These are phyloP conservation scores for Scolanthus callimorphus DNA, from an alignment of 92 coral and sea anemone species.

Conservation along the genomic window DNA sequence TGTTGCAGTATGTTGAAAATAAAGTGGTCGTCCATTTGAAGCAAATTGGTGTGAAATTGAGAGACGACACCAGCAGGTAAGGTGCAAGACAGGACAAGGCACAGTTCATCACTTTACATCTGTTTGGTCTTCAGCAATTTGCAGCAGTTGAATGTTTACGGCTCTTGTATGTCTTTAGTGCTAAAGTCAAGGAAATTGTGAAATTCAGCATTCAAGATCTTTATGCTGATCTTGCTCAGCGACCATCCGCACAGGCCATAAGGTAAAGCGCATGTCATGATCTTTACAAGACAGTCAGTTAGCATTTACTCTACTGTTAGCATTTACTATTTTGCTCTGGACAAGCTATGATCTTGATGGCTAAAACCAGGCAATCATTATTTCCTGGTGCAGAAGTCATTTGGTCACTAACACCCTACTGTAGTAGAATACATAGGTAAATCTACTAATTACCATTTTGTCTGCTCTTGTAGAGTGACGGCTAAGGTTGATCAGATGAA, in stretches of 20 bases:
- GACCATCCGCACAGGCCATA: constrained; percentile 95
- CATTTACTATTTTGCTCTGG: too few relatives aligned
- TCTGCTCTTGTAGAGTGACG: constrained; percentile 45
- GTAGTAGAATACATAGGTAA: too few relatives aligned
- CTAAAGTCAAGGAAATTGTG: constrained; percentile 42
- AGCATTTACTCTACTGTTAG: too few relatives aligned
- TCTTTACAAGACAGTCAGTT: neutral
- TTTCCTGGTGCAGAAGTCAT: too few relatives aligned
- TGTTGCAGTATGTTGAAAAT: constrained; percentile 85
- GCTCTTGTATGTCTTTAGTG: constrained; percentile 9
- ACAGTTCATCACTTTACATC: too few relatives aligned
- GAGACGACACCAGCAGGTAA: constrained; percentile 66
- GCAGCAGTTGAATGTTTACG: neutral
- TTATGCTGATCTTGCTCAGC: constrained; percentile 73
- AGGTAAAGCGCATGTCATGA: constrained; percentile 38
- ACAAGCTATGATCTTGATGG: too few relatives aligned
- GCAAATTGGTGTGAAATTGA: constrained; percentile 67
- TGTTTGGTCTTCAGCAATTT: too few relatives aligned
- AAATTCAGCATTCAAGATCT: constrained; percentile 78
- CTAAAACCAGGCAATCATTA: too few relatives aligned
- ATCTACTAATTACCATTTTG: too few relatives aligned
- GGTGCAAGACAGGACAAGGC: too few relatives aligned
- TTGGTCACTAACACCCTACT: too few relatives aligned
- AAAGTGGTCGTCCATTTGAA: constrained; percentile 68
- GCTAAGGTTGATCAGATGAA: constrained; percentile 80